A percentile compares a stretch with the other conserved stretches of the same genome.
Conservation (phyloP, 2,797 vertebrate species). For the Psittacula derbiana region DNA sequence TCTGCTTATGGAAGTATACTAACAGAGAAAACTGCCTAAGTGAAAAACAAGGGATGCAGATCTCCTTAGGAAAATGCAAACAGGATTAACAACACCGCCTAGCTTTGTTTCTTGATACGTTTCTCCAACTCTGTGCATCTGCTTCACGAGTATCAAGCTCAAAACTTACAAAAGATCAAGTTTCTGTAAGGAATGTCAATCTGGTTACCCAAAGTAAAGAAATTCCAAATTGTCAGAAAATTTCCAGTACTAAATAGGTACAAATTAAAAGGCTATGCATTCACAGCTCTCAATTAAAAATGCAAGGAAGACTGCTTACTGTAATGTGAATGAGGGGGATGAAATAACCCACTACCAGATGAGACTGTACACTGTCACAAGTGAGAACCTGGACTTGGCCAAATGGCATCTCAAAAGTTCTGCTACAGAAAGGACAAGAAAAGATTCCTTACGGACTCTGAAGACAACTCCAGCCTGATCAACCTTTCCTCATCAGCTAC, state of each 20-base stretch:
- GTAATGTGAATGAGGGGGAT: background rate
- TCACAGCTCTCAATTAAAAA: background rate
- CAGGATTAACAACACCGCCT: background rate
- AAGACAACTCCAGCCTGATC: background rate
- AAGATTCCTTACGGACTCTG: background rate
- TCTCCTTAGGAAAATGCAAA: background rate
- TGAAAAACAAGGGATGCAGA: background rate
- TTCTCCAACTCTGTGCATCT: background rate
- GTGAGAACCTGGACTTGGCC: background rate
- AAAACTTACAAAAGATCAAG: background rate
- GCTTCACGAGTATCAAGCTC: fast-evolving
- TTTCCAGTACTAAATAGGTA: background rate
- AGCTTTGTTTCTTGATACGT: background rate
- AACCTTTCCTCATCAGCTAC: background rate
- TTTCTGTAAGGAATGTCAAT: background rate
- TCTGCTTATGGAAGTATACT: background rate
- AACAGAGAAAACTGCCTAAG: background rate
- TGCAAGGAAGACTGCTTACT: background rate
- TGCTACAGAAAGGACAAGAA: background rate
- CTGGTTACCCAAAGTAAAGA: background rate
- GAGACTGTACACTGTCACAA: background rate
- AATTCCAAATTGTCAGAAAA: background rate
- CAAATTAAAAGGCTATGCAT: background rate
- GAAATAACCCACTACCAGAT: background rate
- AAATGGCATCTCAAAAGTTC: background rate